Base-by-base conservation (phyloP, 2,888 invertebrate genomes). In the Odontocolon sp. region DNA sequence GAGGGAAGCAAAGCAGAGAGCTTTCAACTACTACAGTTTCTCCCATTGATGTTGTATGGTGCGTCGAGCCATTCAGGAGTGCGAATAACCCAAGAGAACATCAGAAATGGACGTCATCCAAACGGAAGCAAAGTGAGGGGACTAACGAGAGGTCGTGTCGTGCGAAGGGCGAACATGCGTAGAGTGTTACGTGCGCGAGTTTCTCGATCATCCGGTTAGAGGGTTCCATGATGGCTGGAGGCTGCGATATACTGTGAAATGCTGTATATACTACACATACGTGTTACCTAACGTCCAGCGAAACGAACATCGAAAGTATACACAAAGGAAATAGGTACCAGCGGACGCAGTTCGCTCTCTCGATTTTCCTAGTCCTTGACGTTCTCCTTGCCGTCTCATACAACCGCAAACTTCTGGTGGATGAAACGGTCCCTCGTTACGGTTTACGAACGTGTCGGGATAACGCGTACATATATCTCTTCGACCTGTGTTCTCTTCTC, bases 71-170 rank as follows among this genome's bases (percentile, higher is more conserved):
- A 52, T n/a, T 28, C 14, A 16, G 28, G 21, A n/a, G 23, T 11
- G 23, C 23, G 23, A 23, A 16, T n/a, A n/a, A n/a, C n/a, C n/a
- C n/a, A n/a, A n/a, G n/a, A n/a, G n/a, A n/a, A n/a, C n/a, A n/a
- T n/a, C n/a, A 26, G 31, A 28, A 14, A 11, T 28, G 36, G 59
- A 47, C 54, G 64, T 59, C 59, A 66, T 68, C 68, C 64, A 59
- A 57, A 57, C 78, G 75, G 75, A 78, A 78, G 75, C 69, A 59
- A 63, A 64, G 67, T 61, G 59, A 54, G 52, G 63, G 61, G 75
- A 72, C 80, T 81, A 82, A 83, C 77, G 81, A 80, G 78, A 81
- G 81, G 80, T 81, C 79, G 80, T 76, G 72, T 68, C 42, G 71
- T 42, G 61, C 36, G 69, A n/a, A 45, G 69, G 80, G 80, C 73